Base-by-base conservation (phyloP, 2,113 vertebrate genomes). In the Actinemys pallida region DNA sequence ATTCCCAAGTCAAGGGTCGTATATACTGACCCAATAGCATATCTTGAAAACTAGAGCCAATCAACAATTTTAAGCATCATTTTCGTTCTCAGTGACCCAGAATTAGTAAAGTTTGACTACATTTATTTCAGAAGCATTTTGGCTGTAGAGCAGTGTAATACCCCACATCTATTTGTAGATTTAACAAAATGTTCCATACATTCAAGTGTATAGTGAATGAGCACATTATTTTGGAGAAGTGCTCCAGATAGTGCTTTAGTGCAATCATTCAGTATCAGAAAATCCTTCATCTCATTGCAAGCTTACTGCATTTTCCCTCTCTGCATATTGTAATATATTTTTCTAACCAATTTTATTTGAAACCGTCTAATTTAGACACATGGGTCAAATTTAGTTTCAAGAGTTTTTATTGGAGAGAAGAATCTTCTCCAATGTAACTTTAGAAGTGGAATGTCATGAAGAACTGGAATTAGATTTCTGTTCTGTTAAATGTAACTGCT, bases 381-480 rank as follows among this genome's bases (percentile, higher is more conserved):
- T 69, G 89, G 88, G 90, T 95, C 96, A 95, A 94, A 91, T 95
- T 95, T 87, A 83, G 95, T 95, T 96, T 96, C 5, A 50, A 83
- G 81, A 79, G 6, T 35, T 95, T 96, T 96, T 93, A 93, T 65
- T 75, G 83, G 29, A 54, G 5, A 20, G 56, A 17, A 65, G 88
- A 25, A 39, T 50, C 1, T 83, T 81, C 93, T 93, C 76, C 8
- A 69, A 50, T 42, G 53, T 88, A 81, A n/a, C 12, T 90, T 94
- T 85, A 86, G 83, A 94, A 86, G 4, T 47, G 47, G 69, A 75
- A 42, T 20, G 17, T 31, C 79, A 50, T 72, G 94, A 95, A 95
- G 87, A 96, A 57, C 42, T 76, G 82, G 49, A 56, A 17, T 83
- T 0, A 45, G 84, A 57, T 72, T 92, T 53, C 89, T 83, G 29